Percentiles rank a stretch among this genome's conserved stretches.
These are phyloP conservation scores for Rattus norvegicus DNA, from an alignment of 2,113 vertebrate genomes.

Conservation along the genomic window DNA sequence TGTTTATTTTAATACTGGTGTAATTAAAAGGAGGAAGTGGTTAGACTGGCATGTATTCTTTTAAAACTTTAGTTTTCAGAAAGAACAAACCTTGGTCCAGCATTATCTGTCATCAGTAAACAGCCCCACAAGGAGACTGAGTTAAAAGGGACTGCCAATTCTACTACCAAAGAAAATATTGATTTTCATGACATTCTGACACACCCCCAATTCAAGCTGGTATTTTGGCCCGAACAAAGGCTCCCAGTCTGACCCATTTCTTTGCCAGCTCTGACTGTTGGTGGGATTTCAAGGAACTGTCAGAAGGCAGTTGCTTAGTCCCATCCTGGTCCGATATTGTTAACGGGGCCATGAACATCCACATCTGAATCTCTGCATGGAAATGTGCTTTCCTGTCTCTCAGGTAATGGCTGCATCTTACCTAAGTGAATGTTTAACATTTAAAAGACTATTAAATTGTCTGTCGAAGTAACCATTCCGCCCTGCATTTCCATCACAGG, in stretches of 20 bases:
- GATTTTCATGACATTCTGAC: constrained; percentile 4
- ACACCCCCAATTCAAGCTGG: not conserved
- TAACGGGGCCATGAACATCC: not conserved
- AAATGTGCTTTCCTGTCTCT: not conserved
- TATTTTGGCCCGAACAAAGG: not conserved
- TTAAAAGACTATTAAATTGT: not conserved
- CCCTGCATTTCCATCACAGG: not conserved
- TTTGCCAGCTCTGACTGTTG: not conserved
- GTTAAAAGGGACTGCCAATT: not conserved
- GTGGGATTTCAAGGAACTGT: not conserved
- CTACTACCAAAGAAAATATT: constrained; percentile 40
- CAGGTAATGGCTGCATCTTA: not conserved
- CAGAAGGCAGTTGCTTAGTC: not conserved
- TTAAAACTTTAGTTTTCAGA: not conserved
- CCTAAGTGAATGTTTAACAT: not conserved
- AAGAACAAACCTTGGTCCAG: constrained; percentile 11
- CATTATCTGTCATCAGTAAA: constrained; percentile 25
- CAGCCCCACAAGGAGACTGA: not conserved
- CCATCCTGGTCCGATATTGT: not conserved
- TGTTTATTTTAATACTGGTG: not conserved
- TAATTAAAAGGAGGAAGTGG: not conserved
- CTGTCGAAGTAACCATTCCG: not conserved
- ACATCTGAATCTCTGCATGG: not conserved
- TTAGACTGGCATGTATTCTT: not conserved
- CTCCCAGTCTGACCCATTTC: not conserved